Conservation (phyloP, 2,797 vertebrate genomes). For the Lithobates sylvaticus region DNA sequence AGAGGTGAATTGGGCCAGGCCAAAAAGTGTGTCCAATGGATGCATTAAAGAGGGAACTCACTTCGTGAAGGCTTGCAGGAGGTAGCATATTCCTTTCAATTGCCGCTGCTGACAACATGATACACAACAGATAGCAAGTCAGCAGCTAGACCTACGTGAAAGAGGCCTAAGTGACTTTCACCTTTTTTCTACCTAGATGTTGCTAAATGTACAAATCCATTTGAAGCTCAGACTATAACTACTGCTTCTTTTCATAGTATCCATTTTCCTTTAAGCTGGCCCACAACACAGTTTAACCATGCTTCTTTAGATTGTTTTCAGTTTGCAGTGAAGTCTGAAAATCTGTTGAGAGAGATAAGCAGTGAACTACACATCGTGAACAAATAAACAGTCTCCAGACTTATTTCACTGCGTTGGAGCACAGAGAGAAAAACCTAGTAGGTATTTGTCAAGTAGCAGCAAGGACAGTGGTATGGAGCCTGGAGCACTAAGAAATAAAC, state of each 20-base stretch:
- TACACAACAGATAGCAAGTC: too few species aligned
- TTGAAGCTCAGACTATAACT: not conserved
- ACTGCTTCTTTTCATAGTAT: not conserved
- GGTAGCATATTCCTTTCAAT: too few species aligned
- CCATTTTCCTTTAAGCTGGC: not conserved
- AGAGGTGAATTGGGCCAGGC: too few species aligned
- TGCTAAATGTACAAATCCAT: not conserved
- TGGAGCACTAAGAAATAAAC: conserved; percentile 5
- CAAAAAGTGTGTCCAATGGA: too few species aligned
- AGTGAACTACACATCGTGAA: conserved; percentile 16
- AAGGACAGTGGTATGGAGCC: conserved; percentile 6
- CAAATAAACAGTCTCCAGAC: conserved; percentile 21
- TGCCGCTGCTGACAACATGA: too few species aligned
- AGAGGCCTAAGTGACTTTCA: too few species aligned
- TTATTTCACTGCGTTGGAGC: conserved; percentile 21
- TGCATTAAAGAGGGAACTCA: too few species aligned
- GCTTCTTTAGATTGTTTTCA: conserved; percentile 43
- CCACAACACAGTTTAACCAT: not conserved
- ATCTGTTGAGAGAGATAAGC: conserved; percentile 42
- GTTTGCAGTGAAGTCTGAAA: conserved; percentile 37
- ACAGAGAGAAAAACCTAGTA: conserved; percentile 8
- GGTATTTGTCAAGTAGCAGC: not conserved
- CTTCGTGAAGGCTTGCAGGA: too few species aligned
- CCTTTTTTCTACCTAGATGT: not conserved
- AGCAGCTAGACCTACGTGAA: too few species aligned